Percentiles rank a stretch among this genome's conserved stretches.
These are phyloP conservation scores for Aphaenogaster floridana DNA, from an alignment of 1,140 invertebrate species.

Conservation along the genomic window DNA sequence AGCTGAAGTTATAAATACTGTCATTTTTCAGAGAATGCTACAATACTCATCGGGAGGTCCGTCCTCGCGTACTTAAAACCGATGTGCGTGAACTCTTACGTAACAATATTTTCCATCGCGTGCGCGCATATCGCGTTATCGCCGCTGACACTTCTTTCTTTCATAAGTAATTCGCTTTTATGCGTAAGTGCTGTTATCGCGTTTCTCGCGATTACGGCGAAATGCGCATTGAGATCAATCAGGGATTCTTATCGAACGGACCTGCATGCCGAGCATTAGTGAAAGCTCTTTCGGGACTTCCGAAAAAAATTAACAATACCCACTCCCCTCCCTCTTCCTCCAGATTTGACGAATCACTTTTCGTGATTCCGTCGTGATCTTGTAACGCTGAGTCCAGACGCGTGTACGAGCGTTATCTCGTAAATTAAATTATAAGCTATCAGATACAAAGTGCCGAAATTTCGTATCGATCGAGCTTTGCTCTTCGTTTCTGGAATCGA, in stretches of 20 bases:
- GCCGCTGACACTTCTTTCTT: conserved; percentile 7
- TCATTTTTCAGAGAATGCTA: neutral
- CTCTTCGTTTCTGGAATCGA: neutral
- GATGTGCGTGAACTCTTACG: neutral
- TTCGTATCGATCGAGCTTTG: conserved; percentile 8
- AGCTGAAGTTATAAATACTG: neutral
- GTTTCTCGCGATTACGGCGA: neutral
- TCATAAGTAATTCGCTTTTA: conserved; percentile 7
- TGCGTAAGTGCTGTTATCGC: conserved; percentile 15
- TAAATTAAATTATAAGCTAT: conserved; percentile 18
- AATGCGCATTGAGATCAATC: neutral
- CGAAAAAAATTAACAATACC: neutral
- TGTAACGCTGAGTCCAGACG: neutral
- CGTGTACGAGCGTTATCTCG: neutral
- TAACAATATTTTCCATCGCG: conserved; percentile 11
- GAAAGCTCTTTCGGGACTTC: neutral
- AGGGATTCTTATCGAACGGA: neutral
- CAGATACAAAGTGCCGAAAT: neutral
- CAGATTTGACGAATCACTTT: neutral
- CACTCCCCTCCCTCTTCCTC: neutral
- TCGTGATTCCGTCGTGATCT: neutral
- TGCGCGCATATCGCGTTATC: neutral
- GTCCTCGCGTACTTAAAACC: neutral
- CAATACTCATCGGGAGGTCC: neutral
- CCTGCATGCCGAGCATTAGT: neutral